Conservation (phyloP, 2,888 invertebrate species). For the Ceratothoa steindachneri region DNA sequence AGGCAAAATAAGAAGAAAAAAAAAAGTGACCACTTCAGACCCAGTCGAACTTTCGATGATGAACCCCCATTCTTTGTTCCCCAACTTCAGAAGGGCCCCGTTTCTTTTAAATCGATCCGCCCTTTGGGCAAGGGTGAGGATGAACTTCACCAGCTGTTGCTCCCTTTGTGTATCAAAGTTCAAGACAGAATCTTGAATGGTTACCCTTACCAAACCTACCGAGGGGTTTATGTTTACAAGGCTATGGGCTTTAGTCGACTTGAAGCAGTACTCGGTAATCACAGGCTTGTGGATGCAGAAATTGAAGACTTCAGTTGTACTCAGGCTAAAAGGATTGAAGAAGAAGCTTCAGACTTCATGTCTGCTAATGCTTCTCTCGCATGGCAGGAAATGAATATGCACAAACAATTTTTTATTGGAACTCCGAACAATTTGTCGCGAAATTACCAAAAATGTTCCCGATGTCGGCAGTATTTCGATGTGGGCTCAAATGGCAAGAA, state of each 20-base stretch:
- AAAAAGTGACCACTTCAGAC: background rate
- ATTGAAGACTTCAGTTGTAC: background rate
- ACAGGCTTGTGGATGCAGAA: background rate
- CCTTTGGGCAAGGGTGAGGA: slow-evolving; percentile 21
- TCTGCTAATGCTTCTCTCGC: background rate
- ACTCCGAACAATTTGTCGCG: background rate
- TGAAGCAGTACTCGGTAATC: background rate
- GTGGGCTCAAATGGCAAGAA: slow-evolving; percentile 23
- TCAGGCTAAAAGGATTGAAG: background rate
- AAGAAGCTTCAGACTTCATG: background rate
- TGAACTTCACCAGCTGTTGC: slow-evolving; percentile 19
- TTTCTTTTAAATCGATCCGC: background rate
- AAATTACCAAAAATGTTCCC: slow-evolving; percentile 23
- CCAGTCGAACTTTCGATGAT: background rate
- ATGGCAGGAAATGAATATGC: background rate
- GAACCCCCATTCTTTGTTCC: background rate
- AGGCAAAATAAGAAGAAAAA: slow-evolving; percentile 37
- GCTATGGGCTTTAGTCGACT: slow-evolving; percentile 2
- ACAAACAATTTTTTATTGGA: background rate
- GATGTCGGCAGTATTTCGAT: slow-evolving; percentile 31
- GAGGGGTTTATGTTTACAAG: slow-evolving; percentile 26
- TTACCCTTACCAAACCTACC: slow-evolving; percentile 31
- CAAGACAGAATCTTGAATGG: slow-evolving; percentile 35
- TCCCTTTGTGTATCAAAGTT: slow-evolving; percentile 26
- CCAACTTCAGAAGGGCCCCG: background rate